Evolutionary conservation across 2,888 invertebrate genomes (phyloP).

Genomic region (Esperia sulphurella): DNA sequence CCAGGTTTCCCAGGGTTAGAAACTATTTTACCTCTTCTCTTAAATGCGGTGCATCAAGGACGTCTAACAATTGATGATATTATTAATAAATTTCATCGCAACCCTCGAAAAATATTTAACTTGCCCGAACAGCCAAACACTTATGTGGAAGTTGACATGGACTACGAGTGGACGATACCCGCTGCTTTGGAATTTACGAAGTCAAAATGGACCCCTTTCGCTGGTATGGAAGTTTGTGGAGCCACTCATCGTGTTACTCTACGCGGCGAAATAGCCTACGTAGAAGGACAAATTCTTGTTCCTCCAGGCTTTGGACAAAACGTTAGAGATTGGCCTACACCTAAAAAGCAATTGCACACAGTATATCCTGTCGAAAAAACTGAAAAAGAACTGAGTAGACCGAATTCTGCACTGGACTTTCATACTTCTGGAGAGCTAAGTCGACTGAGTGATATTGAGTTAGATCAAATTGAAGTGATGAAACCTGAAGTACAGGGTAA

Average conservation of each 20-base stretch:
- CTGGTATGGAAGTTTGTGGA: slow-evolving; percentile 91
- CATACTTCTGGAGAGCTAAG: slow-evolving; percentile 55
- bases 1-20: slow-evolving; percentile 98
- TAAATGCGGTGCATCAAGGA: slow-evolving; percentile 95
- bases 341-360: slow-evolving; percentile 57
- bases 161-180: slow-evolving; percentile 95
- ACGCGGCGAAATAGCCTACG: slow-evolving; percentile 96
- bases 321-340: slow-evolving; percentile 84
- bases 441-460: slow-evolving; percentile 57
- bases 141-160: slow-evolving; percentile 96
- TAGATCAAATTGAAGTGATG: slow-evolving; percentile 52
- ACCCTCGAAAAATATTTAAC: slow-evolving; percentile 96
- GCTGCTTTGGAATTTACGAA: slow-evolving; percentile 90
- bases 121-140: slow-evolving; percentile 97
- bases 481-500: slow-evolving; percentile 53
- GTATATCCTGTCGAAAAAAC: slow-evolving; percentile 49
- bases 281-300: slow-evolving; percentile 94
- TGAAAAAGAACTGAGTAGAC: slow-evolving; percentile 72
- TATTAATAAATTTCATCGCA: slow-evolving; percentile 93
- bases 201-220: slow-evolving; percentile 98
- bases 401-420: slow-evolving; percentile 79
- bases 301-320: slow-evolving; percentile 94
- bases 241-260: slow-evolving; percentile 95
- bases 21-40: slow-evolving; percentile 96
- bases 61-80: slow-evolving; percentile 93